Base-by-base conservation (phyloP, 2,113 vertebrate genomes). In the Synodontis membranacea region DNA sequence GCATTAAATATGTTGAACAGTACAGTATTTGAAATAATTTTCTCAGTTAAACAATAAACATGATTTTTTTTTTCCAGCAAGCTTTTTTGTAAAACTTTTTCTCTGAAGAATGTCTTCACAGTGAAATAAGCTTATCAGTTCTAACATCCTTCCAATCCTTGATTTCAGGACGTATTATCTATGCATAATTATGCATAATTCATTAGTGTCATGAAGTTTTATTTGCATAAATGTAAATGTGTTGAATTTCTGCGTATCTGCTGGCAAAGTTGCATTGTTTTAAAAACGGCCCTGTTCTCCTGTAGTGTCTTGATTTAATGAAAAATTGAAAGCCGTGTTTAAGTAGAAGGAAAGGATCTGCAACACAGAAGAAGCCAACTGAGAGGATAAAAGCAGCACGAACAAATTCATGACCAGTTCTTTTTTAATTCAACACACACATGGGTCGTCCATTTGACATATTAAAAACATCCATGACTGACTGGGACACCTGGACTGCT, bases 331-430 rank as follows among this genome's bases (percentile, higher is more conserved):
- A 82, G 42, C 28, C 14, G 21, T 9, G 15, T 82, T 44, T n/a
- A 58, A 46, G 10, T 56, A 25, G 10, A 58, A 28, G 42, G 60
- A 83, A 17, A 62, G 28, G 25, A 62, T 62, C 58, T 91, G 89
- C 37, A 88, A 56, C 83, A 79, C 90, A 91, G n/a, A 89, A 90
- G 25, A 60, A 8, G 12, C 84, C 52, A 64, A 70, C 75, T 68
- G 84, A 84, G 76, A 9, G 52, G 42, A 83, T 84, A 54, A 88
- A 89, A 84, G 78, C 62, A 82, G 68, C 2, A 31, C 39, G 80
- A 84, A 80, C 68, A 87, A 88, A 93, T 92, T 89, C 89, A 91
- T 75, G 80, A 89, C 48, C 21, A 34, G 10, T 54, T 70, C 19
- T 66, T 84, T 72, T 60, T 76, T 50, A 79, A 88, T 91, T 91